Evolutionary conservation across 2,113 vertebrate species (phyloP).

Genomic region (Gasterosteus aculeatus): DNA sequence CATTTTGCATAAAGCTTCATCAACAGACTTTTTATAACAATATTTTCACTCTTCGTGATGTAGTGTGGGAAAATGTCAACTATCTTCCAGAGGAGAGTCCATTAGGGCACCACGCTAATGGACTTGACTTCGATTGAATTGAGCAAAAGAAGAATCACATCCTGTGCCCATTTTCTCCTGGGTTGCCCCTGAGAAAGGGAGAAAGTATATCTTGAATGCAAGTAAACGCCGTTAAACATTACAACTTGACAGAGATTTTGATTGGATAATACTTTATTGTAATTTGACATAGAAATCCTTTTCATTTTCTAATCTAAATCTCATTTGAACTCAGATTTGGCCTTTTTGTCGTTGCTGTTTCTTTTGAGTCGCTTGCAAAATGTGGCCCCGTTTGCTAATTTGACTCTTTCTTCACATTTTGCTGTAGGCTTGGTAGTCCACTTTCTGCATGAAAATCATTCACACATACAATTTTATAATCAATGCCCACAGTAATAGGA

Average conservation of each 20-base stretch:
- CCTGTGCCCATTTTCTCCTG: background rate
- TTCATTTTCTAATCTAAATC: constrained; percentile 52
- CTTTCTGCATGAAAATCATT: constrained; percentile 90
- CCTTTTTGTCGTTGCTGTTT: constrained; percentile 49
- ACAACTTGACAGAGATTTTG: constrained; percentile 1
- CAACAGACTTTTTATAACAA: background rate
- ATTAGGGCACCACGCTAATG: constrained; percentile 8
- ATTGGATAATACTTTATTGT: constrained; percentile 10
- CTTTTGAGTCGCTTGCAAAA: constrained; percentile 53
- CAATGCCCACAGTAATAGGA: constrained; percentile 99
- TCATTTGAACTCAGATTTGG: constrained; percentile 54
- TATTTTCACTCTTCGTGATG: background rate
- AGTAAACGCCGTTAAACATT: constrained; percentile 5
- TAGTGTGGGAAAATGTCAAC: constrained; percentile 1
- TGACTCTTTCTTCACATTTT: constrained; percentile 61
- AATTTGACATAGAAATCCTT: constrained; percentile 26
- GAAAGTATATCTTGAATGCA: background rate
- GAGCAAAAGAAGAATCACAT: background rate
- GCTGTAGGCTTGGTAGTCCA: constrained; percentile 68
- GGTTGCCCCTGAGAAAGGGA: background rate
- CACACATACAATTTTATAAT: constrained; percentile 95
- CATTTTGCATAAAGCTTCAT: background rate
- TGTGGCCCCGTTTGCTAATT: constrained; percentile 72
- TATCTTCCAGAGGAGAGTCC: constrained; percentile 1
- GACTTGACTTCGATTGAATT: constrained; percentile 4